These are phyloP conservation scores for Xylophagus ater DNA, from an alignment of 2,888 invertebrate genomes.

Conservation along the genomic window DNA sequence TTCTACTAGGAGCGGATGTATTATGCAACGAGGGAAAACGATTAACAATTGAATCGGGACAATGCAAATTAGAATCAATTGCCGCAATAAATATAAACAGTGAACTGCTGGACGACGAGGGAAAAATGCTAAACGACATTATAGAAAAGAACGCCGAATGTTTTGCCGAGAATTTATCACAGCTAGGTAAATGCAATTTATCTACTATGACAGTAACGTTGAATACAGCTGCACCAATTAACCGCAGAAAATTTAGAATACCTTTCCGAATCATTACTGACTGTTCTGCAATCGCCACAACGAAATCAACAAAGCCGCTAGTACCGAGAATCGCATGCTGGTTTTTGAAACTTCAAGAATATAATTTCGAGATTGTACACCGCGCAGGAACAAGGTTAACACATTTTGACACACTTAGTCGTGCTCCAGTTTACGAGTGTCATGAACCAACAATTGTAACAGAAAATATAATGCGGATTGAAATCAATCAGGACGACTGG, in stretches of 20 bases:
- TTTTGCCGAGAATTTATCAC: no score
- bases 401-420: constrained; percentile 27
- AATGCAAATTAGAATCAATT: no score
- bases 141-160: no score
- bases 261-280: constrained; percentile 27
- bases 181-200: no score
- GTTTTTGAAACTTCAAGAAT: constrained; percentile 20
- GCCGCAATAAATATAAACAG: no score
- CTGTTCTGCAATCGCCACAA: constrained; percentile 26
- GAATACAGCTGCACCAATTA: no score
- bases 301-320: constrained; percentile 23
- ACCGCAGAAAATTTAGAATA: constrained; percentile 24
- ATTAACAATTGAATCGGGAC: no score
- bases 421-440: constrained; percentile 18
- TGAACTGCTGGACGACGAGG: no score
- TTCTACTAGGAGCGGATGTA: no score
- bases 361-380: constrained; percentile 16
- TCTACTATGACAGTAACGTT: no score
- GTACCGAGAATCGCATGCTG: constrained; percentile 25
- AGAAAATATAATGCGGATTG: constrained; percentile 1
- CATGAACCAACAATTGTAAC: constrained; percentile 5
- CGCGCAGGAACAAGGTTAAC: constrained; percentile 22
- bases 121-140: no score
- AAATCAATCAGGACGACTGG: background rate
- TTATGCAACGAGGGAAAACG: no score